Evolutionary conservation across 2,888 invertebrate species (phyloP), one percentile per base, ranked within the genome.

Genomic region (Autographa pulchrina): DNA sequence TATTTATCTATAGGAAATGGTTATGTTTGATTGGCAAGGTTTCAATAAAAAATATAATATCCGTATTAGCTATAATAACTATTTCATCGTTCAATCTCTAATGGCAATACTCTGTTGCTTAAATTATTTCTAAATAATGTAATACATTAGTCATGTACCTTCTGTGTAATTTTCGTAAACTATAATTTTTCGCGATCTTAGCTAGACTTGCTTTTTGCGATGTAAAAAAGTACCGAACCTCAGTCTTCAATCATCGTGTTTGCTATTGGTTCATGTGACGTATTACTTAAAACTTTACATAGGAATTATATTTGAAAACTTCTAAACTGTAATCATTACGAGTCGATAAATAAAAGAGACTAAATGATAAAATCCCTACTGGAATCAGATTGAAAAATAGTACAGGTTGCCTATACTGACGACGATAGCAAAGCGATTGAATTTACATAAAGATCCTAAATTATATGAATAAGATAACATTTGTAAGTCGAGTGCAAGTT

Each of bases 401-500:
- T 25, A 25, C 3, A 13, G 25, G 25, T 56, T 14, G 54, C 54
- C 31, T 59, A 31, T 38, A 38, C 5, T 25, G 48, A 54, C 43
- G 59, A 65, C 66, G 43, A 66, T 61, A 67, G 48, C 16, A 65
- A 43, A n/a, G n/a, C 38, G 18, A 71, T 65, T 58, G 52, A 18
- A 63, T 71, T 75, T 65, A 63, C 60, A 16, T 25, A 58, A 58
- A 60, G 56, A 61, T 54, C 16, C 9, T 65, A 62, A 77, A 77
- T 68, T 52, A 60, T n/a, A 41, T 14, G 52, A 54, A 48, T 56
- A 52, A 68, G 62, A 77, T 41, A 52, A 72, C 70, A 65, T 43
- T 31, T 25, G 52, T 32, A 59, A 14, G 18, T 20, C n/a, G 63
- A 54, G 62, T 73, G 61, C 65, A 70, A 61, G 80, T 80, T 68